Conservation (phyloP, 1,140 invertebrate genomes). For the Brachionus paranguensis region DNA sequence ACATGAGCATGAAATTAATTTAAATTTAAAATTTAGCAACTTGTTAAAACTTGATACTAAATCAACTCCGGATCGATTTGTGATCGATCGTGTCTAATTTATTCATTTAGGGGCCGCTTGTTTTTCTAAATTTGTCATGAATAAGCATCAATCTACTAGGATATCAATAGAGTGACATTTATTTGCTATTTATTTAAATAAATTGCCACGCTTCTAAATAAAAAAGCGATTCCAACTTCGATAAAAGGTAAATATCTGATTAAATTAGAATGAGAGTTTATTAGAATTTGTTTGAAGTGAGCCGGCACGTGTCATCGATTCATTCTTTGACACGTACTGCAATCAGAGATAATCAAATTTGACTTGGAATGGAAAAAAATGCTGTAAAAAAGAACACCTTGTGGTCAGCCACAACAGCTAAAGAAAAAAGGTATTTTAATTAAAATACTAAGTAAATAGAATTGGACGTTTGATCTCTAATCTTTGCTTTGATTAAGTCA, state of each 20-base stretch:
- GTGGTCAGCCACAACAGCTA: not conserved
- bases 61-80: slow-evolving; percentile 8
- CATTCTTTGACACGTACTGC: not conserved
- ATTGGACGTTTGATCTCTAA: not conserved
- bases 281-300: not conserved
- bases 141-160: not conserved
- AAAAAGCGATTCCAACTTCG: not conserved
- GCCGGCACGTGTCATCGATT: not conserved
- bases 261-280: not conserved
- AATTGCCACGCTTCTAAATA: slow-evolving; percentile 16
- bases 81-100: slow-evolving; percentile 34
- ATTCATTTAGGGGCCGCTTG: not conserved
- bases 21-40: not conserved
- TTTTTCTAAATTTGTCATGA: not conserved
- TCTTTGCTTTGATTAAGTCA: not conserved
- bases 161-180: not conserved
- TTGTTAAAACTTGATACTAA: not conserved
- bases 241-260: slow-evolving; percentile 12
- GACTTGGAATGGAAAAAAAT: not conserved
- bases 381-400: not conserved
- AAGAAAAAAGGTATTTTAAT: not conserved
- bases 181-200: slow-evolving; percentile 10
- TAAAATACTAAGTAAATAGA: slow-evolving; percentile 5
- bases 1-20: slow-evolving; percentile 17
- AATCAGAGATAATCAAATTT: not conserved